phyloP scores from a whole-genome alignment of 1,140 invertebrate species.

The Gryllus bimaculatus region DNA sequence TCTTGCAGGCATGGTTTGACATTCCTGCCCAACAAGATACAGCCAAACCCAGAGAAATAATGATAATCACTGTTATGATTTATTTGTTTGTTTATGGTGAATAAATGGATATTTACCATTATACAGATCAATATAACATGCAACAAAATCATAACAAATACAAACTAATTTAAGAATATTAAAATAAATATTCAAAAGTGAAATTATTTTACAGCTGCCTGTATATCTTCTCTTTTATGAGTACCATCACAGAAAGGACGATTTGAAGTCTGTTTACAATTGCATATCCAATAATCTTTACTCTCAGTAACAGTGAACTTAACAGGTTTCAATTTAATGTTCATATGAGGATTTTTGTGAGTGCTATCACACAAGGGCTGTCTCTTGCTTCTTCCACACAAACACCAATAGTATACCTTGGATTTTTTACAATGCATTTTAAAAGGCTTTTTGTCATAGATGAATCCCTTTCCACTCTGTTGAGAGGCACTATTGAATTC shows the following conservation, averaged over 20 bases:
- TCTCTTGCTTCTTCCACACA: conserved; percentile 81
- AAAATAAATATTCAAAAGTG: too few species aligned
- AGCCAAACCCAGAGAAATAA: too few species aligned
- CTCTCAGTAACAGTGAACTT: conserved; percentile 75
- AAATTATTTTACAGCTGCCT: too few species aligned
- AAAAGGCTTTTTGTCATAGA: conserved; percentile 86
- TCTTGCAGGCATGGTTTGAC: too few species aligned
- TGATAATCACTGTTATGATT: too few species aligned
- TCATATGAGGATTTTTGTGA: conserved; percentile 66
- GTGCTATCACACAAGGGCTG: conserved; percentile 92
- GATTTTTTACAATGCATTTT: conserved; percentile 60
- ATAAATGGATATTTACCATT: too few species aligned
- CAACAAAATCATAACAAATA: too few species aligned
- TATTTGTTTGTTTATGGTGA: too few species aligned
- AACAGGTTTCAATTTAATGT: conserved; percentile 57
- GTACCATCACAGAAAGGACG: conserved; percentile 97
- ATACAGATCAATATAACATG: too few species aligned
- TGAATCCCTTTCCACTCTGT: conserved; percentile 56
- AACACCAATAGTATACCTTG: conserved; percentile 89
- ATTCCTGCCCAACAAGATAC: too few species aligned
- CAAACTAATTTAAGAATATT: too few species aligned
- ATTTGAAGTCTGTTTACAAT: conserved; percentile 93
- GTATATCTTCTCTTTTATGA: conserved; percentile 47
- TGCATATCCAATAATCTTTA: conserved; percentile 95
- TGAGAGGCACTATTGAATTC: conserved; percentile 44